phyloP scores from a whole-genome alignment of 2,113 vertebrate species.

The Poeciliopsis prolifica region DNA sequence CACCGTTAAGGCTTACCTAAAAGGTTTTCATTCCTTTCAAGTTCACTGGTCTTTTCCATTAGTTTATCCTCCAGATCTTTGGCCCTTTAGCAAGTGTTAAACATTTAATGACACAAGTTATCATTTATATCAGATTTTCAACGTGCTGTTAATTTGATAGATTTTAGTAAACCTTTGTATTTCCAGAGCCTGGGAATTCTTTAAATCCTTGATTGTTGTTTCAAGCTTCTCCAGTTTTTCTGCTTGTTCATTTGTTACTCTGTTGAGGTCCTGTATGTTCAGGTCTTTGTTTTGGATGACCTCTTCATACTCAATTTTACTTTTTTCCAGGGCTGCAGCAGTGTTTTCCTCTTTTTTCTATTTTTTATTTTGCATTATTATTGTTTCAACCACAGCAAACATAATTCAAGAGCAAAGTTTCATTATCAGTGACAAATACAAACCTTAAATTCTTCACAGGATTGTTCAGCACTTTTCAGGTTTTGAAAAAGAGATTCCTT shows the following conservation, averaged over 20 bases:
- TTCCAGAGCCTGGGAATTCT: slow-evolving; percentile 79
- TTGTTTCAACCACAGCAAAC: slow-evolving; percentile 29
- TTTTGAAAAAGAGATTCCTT: slow-evolving; percentile 79
- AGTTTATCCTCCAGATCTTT: slow-evolving; percentile 64
- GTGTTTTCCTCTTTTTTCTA: slow-evolving; percentile 77
- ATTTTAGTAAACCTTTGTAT: slow-evolving; percentile 79
- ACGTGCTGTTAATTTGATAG: neutral
- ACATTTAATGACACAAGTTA: slow-evolving; percentile 18
- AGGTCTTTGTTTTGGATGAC: slow-evolving; percentile 81
- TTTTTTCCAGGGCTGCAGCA: slow-evolving; percentile 77
- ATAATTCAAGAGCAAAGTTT: neutral
- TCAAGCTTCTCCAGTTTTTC: slow-evolving; percentile 77
- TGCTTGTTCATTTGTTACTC: slow-evolving; percentile 74
- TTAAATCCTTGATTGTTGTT: slow-evolving; percentile 69
- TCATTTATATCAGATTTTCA: neutral
- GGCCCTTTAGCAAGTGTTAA: slow-evolving; percentile 53
- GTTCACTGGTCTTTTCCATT: slow-evolving; percentile 41
- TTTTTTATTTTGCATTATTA: slow-evolving; percentile 32
- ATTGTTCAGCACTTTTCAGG: slow-evolving; percentile 77
- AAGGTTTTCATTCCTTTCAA: slow-evolving; percentile 55
- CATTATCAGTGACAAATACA: neutral
- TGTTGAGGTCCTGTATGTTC: slow-evolving; percentile 80
- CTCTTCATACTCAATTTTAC: slow-evolving; percentile 73
- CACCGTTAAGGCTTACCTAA: slow-evolving; percentile 60
- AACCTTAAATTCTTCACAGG: slow-evolving; percentile 82